Evolutionary conservation across 1,140 invertebrate genomes (phyloP).

Genomic region (Philaenus spumarius): DNA sequence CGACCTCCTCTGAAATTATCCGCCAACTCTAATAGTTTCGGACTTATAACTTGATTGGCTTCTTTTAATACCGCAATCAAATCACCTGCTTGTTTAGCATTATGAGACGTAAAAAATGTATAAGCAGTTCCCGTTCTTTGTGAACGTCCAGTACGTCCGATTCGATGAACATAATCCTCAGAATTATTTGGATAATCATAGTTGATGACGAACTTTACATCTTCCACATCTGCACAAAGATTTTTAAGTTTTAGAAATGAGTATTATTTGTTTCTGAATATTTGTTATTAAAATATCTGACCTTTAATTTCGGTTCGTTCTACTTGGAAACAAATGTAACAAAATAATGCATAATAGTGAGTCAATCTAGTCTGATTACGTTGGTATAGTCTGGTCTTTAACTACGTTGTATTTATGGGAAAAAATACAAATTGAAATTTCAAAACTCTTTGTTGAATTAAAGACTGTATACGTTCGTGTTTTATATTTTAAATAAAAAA

Average conservation of each 20-base stretch:
- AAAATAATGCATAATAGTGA: too few relatives aligned
- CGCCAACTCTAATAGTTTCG: conserved; percentile 59
- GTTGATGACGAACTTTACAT: conserved; percentile 98
- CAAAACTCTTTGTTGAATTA: too few relatives aligned
- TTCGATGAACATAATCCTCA: conserved; percentile 98
- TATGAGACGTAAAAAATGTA: conserved; percentile 91
- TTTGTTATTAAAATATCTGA: too few relatives aligned
- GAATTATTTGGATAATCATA: conserved; percentile 98
- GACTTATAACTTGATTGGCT: conserved; percentile 85
- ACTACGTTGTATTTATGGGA: too few relatives aligned
- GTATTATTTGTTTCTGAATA: too few relatives aligned
- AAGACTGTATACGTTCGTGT: too few relatives aligned
- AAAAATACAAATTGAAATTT: too few relatives aligned
- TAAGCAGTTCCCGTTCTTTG: conserved; percentile 94
- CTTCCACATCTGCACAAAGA: conserved; percentile 72
- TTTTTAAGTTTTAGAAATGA: not conserved
- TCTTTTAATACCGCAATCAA: conserved; percentile 84
- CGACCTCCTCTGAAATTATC: conserved; percentile 14
- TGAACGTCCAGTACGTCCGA: conserved; percentile 91
- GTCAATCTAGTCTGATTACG: too few relatives aligned
- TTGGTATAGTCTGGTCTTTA: too few relatives aligned
- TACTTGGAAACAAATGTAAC: too few relatives aligned
- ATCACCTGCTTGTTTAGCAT: conserved; percentile 84
- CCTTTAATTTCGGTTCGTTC: too few relatives aligned
- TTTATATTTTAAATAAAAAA: too few relatives aligned